phyloP scores from a whole-genome alignment of 2,113 vertebrate genomes.

The Nettapus auritus region DNA sequence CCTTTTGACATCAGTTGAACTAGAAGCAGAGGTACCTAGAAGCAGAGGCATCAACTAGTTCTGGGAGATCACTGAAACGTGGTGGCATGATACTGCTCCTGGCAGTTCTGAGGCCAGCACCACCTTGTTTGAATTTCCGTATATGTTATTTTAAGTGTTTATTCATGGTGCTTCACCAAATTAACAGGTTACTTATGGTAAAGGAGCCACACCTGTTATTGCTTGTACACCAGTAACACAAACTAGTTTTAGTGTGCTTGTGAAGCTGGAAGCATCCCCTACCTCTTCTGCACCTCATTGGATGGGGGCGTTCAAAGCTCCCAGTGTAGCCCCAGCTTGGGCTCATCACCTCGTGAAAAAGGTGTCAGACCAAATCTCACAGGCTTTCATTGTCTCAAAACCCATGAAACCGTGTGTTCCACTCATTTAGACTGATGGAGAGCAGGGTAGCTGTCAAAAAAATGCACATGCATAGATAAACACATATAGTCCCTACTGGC shows the following conservation, averaged over 20 bases:
- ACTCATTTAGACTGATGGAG: not conserved
- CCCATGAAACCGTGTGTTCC: not conserved
- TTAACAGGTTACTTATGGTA: not conserved
- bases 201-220: not conserved
- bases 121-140: rapidly evolving
- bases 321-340: not conserved
- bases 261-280: not conserved
- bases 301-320: not conserved
- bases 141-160: rapidly evolving
- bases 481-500: not conserved
- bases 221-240: not conserved
- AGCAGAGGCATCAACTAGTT: not conserved
- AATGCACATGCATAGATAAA: not conserved
- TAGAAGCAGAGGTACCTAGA: not conserved
- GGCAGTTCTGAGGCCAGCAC: not conserved
- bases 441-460: not conserved
- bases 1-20: not conserved
- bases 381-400: slow-evolving; percentile 15
- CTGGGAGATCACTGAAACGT: not conserved
- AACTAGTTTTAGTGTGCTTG: not conserved
- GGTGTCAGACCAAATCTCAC: not conserved
- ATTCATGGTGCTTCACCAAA: not conserved
- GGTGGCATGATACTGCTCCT: not conserved
- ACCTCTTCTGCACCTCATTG: not conserved
- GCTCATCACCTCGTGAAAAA: not conserved